These are phyloP conservation scores for Trididemnum clinides DNA, from an alignment of 23 tunicate species.

Conservation along the genomic window DNA sequence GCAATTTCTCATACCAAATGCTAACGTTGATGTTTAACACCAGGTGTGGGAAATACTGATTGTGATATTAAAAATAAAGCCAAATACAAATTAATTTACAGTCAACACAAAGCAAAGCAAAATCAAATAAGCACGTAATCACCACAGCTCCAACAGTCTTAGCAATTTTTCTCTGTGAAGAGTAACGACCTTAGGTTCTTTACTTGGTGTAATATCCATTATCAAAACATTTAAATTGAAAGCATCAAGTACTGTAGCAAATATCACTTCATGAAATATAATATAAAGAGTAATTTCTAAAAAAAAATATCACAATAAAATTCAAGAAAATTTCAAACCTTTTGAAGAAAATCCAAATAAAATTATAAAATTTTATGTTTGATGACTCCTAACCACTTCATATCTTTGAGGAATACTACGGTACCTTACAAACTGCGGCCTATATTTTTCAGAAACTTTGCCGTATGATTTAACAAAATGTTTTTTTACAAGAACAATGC, in stretches of 20 bases:
- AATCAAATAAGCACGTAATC: too few relatives aligned
- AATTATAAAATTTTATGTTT: background rate
- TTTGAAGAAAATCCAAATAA: background rate
- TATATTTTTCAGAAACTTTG: background rate
- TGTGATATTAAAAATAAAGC: too few relatives aligned
- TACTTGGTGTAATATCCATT: background rate
- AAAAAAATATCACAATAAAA: background rate
- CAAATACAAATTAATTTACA: too few relatives aligned
- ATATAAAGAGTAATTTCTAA: background rate
- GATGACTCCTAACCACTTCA: background rate
- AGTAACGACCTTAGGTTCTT: background rate
- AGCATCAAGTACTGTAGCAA: background rate
- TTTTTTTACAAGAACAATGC: background rate
- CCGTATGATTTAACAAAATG: background rate
- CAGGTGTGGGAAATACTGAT: too few relatives aligned
- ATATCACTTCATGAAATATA: background rate
- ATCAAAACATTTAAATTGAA: background rate
- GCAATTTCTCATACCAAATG: too few relatives aligned
- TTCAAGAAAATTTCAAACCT: background rate
- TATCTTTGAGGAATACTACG: background rate
- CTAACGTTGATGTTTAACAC: too few relatives aligned
- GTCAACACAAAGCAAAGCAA: too few relatives aligned
- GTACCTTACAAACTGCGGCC: background rate
- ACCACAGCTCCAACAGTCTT: background rate
- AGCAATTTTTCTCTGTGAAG: background rate